phyloP scores from a whole-genome alignment of 1,140 invertebrate species.

The honey bee (Apis mellifera) region Amel_HAv3.1 CM009944.2:6164501-6165000 shows the following conservation, averaged over 20 bases:
- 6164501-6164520: slow-evolving; percentile 56
- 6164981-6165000: too few species aligned
- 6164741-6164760: slow-evolving; percentile 35
- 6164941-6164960: too few species aligned
- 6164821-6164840: neutral
- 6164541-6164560: neutral
- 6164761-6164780: slow-evolving; percentile 17
- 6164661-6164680: neutral
- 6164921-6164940: neutral
- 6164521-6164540: slow-evolving; percentile 58
- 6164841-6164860: neutral
- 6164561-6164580: neutral
- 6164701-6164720: slow-evolving; percentile 15
- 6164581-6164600: neutral
- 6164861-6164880: slow-evolving; percentile 6
- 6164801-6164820: neutral
- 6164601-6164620: slow-evolving; percentile 48
- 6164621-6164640: slow-evolving; percentile 60
- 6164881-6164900: neutral
- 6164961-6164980: too few species aligned
- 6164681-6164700: neutral
- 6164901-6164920: neutral
- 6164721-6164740: too few species aligned
- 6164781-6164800: neutral
- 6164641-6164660: slow-evolving; percentile 40